A percentile compares a stretch with the other conserved stretches of the same genome.
phyloP scores from a whole-genome alignment of 1,140 invertebrate genomes.

The Diplogasteroides magnus region DNA sequence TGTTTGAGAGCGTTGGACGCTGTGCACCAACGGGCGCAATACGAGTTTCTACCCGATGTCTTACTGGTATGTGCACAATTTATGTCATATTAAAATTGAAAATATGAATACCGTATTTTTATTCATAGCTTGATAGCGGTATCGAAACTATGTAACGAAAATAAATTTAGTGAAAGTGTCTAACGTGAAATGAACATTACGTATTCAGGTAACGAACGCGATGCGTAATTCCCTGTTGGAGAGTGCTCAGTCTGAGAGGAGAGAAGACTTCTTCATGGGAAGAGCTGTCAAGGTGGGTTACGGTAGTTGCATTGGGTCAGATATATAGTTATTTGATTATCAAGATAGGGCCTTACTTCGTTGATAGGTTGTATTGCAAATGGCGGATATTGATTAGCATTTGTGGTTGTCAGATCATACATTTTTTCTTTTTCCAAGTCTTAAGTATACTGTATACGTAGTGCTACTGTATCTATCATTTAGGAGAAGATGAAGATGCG shows the following conservation, averaged over 20 bases:
- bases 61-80: constrained; percentile 44
- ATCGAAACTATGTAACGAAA: not conserved
- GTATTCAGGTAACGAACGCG: constrained; percentile 34
- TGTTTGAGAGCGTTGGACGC: constrained; percentile 52
- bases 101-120: not conserved
- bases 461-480: too few species aligned
- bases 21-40: constrained; percentile 48
- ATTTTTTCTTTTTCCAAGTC: too few species aligned
- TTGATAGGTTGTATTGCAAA: too few species aligned
- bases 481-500: constrained; percentile 9
- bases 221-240: constrained; percentile 34
- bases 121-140: not conserved
- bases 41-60: constrained; percentile 48
- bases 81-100: too few species aligned
- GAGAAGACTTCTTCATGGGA: constrained; percentile 27
- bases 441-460: too few species aligned
- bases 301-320: too few species aligned
- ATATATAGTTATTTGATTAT: too few species aligned
- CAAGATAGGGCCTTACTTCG: too few species aligned
- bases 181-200: not conserved
- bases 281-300: constrained; percentile 6
- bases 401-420: too few species aligned
- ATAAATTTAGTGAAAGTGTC: too few species aligned
- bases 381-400: too few species aligned
- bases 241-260: constrained; percentile 24